Percentiles rank a stretch among this genome's conserved stretches.
These are phyloP conservation scores for Triops longicaudatus DNA, from an alignment of 1,140 invertebrate species.

Conservation along the genomic window DNA sequence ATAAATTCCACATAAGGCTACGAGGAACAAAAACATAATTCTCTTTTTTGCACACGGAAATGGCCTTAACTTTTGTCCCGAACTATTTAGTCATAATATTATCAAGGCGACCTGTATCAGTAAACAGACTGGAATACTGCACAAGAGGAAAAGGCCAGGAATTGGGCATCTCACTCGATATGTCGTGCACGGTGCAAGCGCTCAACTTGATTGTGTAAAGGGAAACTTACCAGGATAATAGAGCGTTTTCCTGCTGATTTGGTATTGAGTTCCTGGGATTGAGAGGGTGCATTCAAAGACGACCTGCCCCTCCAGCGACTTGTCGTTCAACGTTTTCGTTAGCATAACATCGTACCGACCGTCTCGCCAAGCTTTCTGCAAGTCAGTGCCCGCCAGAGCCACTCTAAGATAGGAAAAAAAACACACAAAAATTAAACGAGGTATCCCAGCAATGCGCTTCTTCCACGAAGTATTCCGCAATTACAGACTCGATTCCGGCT, in stretches of 20 bases:
- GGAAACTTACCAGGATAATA: slow-evolving; percentile 25
- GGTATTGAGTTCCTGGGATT: slow-evolving; percentile 27
- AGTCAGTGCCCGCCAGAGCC: slow-evolving; percentile 17
- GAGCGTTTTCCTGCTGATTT: slow-evolving; percentile 23
- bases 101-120: background rate
- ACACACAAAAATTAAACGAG: background rate
- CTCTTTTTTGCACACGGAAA: no score
- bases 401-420: background rate
- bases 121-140: background rate
- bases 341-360: slow-evolving; percentile 27
- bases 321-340: slow-evolving; percentile 19
- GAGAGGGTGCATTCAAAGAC: slow-evolving; percentile 26
- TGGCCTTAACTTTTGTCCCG: no score
- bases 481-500: no score
- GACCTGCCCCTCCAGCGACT: slow-evolving; percentile 12
- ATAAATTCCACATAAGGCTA: background rate
- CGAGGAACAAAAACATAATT: background rate
- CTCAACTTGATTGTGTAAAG: background rate
- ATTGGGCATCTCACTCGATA: background rate
- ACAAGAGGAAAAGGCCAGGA: background rate
- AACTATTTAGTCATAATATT: background rate
- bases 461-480: no score
- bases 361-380: slow-evolving; percentile 15
- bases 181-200: background rate
- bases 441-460: no score